Conservation (phyloP, 2,888 invertebrate genomes). For the Timandra comae region DNA sequence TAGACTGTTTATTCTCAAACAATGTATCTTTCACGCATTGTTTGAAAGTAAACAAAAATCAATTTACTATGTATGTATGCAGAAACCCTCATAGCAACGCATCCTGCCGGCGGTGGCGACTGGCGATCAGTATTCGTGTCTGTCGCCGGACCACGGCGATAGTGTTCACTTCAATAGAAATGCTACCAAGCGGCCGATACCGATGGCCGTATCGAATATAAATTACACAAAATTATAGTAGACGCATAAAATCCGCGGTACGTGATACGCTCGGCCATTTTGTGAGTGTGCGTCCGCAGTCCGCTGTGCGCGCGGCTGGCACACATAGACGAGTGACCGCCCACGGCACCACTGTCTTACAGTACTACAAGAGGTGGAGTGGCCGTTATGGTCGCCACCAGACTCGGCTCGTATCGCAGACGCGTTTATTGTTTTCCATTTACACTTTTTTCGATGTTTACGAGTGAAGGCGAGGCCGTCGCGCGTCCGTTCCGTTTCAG, state of each 20-base stretch:
- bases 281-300: constrained; percentile 34
- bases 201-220: constrained; percentile 66
- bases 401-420: constrained; percentile 44
- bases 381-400: constrained; percentile 26
- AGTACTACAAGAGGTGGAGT: too few relatives aligned
- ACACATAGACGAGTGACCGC: too few relatives aligned
- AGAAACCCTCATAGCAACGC: constrained; percentile 41
- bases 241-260: constrained; percentile 52
- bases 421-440: constrained; percentile 66
- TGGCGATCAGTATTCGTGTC: constrained; percentile 54
- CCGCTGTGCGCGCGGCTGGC: constrained; percentile 11
- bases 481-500: constrained; percentile 59
- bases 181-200: constrained; percentile 53
- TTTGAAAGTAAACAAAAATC: constrained; percentile 38
- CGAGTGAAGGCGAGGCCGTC: constrained; percentile 58
- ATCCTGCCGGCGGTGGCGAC: constrained; percentile 37
- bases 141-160: constrained; percentile 55
- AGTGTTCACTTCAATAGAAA: constrained; percentile 60
- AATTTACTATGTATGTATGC: constrained; percentile 42
- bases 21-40: constrained; percentile 34
- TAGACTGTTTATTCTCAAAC: constrained; percentile 37
- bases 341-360: too few relatives aligned
- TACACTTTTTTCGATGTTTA: constrained; percentile 68
- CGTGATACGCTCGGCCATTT: constrained; percentile 45
- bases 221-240: constrained; percentile 65